Evolutionary conservation across 2,113 vertebrate genomes (phyloP), one percentile per base, ranked within the genome.

Genomic region (Orycteropus afer): DNA sequence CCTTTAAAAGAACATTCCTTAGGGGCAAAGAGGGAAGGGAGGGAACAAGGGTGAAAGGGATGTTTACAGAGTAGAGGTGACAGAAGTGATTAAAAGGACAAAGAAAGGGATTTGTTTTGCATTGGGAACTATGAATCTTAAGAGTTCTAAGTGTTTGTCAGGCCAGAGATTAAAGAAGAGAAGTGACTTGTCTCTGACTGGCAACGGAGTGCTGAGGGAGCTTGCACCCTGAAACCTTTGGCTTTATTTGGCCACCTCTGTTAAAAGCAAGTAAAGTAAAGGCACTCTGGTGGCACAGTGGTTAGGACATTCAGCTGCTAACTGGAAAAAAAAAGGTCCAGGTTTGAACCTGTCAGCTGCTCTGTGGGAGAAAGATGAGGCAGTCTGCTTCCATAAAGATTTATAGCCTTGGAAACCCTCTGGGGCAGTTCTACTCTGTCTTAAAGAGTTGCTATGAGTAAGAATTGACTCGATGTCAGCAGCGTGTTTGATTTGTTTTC

Each of bases 31-130:
- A 14, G 53, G 27, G 45, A 91, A 51, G 20, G 32, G 4, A 67
- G 20, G 80, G 25, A 61, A 29, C 45, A 65, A 57, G 25, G 23
- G 29, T 34, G 49, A 91, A 63, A 82, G 47, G 69, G 49, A 93
- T 25, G 42, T 45, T 93, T 78, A 47, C 7, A 29, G 49, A 65
- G 17, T 59, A 15, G 49, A 90, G 55, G 82, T 82, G 69, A 91
- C n/a, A 78, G 37, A 42, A 47, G 61, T 42, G 51, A 91, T 86
- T 69, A 61, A 86, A 94, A 84, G n/a, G 63, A 47, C 37, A 89
- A 71, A 74, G 49, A 45, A 84, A 59, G 18, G 55, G 12, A 20
- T 7, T 88, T 59, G n/a, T 81, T 80, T 67, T 23, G 29, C 40
- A 59, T 73, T 86, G 40, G 18, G 22, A 89, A 71, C 5, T 17